A percentile compares a stretch with the other conserved stretches of the same genome.
Conservation (phyloP, 1,140 invertebrate species). For the Megathymus violae region DNA sequence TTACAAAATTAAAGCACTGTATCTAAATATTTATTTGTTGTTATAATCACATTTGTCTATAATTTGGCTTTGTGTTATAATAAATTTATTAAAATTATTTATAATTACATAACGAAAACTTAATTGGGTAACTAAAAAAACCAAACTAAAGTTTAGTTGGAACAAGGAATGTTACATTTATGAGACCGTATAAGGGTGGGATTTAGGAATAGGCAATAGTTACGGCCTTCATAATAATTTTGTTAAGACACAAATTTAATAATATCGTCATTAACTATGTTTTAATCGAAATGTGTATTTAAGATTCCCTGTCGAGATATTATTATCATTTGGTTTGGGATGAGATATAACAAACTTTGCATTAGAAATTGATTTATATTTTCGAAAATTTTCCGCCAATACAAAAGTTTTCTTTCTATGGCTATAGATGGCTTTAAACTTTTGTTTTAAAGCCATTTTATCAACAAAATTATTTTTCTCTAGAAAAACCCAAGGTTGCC, state of each 20-base stretch:
- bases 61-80: conserved; percentile 67
- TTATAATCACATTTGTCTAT: conserved; percentile 63
- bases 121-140: conserved; percentile 65
- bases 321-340: conserved; percentile 48
- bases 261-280: conserved; percentile 52
- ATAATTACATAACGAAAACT: conserved; percentile 53
- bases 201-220: conserved; percentile 38
- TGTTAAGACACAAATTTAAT: conserved; percentile 32
- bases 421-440: conserved; percentile 68
- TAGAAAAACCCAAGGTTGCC: conserved; percentile 81
- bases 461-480: conserved; percentile 78
- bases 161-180: conserved; percentile 62
- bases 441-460: conserved; percentile 73
- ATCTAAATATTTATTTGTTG: conserved; percentile 52
- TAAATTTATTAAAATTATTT: conserved; percentile 39
- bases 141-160: conserved; percentile 51
- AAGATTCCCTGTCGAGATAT: conserved; percentile 59
- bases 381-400: conserved; percentile 69
- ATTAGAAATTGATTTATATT: conserved; percentile 71
- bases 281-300: conserved; percentile 76
- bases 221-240: conserved; percentile 35
- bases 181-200: conserved; percentile 67
- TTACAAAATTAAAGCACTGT: conserved; percentile 46
- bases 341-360: conserved; percentile 74
- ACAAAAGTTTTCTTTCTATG: conserved; percentile 69